These are phyloP conservation scores for Dendrocincla tyrannina DNA, from an alignment of 2,797 vertebrate genomes.

Conservation along the genomic window DNA sequence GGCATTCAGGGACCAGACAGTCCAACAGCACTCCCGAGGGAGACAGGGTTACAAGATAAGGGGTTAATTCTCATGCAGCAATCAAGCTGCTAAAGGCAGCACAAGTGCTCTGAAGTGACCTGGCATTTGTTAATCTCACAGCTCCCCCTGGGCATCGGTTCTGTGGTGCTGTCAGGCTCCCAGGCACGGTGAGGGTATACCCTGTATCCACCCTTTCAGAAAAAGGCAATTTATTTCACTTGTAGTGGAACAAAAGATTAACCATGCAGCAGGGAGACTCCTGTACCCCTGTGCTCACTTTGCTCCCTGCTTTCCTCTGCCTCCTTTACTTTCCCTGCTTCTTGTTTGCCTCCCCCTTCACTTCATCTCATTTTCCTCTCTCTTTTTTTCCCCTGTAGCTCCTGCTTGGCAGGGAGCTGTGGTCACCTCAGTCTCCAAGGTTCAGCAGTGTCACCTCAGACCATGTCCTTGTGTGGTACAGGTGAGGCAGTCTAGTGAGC, in stretches of 20 bases:
- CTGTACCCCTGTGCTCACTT: not conserved
- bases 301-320: not conserved
- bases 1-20: not conserved
- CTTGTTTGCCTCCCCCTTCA: not conserved
- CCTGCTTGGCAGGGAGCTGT: not conserved
- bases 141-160: not conserved
- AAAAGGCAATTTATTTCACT: not conserved
- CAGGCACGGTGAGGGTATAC: not conserved
- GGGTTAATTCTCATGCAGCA: not conserved
- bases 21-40: not conserved
- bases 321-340: not conserved
- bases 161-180: not conserved
- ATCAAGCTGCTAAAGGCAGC: not conserved
- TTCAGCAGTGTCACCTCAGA: not conserved
- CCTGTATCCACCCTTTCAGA: not conserved
- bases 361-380: not conserved
- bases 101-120: not conserved
- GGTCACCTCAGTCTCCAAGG: not conserved
- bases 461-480: rapidly evolving
- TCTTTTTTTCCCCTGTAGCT: not conserved
- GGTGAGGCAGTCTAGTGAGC: not conserved
- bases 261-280: not conserved
- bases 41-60: not conserved
- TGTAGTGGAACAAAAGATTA: not conserved
- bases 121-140: not conserved